A percentile compares a stretch with the other conserved stretches of the same genome.
Conservation (phyloP, 2,113 vertebrate genomes). For the Athene noctua region DNA sequence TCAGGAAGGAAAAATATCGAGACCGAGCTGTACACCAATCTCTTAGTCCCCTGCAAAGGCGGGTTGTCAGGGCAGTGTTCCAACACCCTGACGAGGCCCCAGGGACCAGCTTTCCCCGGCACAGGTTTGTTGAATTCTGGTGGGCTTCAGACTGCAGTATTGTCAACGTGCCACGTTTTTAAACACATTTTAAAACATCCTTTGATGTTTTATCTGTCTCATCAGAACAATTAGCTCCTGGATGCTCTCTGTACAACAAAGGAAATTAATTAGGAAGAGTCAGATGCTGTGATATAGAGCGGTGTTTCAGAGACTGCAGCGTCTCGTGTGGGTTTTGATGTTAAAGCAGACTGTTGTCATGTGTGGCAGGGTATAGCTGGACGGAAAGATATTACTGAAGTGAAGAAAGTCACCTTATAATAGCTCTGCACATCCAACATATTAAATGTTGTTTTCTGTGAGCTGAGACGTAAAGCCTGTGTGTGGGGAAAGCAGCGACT, state of each 20-base stretch:
- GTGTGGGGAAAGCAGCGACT: background rate
- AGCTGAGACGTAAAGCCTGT: background rate
- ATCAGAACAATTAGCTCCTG: conserved; percentile 65
- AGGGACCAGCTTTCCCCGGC: background rate
- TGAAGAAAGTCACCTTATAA: background rate
- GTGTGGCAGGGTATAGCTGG: background rate
- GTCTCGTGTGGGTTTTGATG: background rate
- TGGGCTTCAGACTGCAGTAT: background rate
- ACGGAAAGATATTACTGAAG: background rate
- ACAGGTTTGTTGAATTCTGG: background rate
- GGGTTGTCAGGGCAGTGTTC: background rate
- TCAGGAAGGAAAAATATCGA: background rate
- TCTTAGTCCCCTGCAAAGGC: background rate
- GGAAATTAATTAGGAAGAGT: conserved; percentile 68
- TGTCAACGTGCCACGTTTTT: background rate
- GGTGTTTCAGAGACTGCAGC: background rate
- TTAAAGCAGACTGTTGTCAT: background rate
- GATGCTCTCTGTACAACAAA: conserved; percentile 30
- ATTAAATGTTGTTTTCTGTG: background rate
- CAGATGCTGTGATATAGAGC: conserved; percentile 16
- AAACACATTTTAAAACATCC: conserved; percentile 9
- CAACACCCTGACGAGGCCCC: background rate
- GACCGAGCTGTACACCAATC: background rate
- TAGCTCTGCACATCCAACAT: background rate
- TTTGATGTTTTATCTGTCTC: conserved; percentile 51